Evolutionary conservation across 2,797 vertebrate species (phyloP).

Genomic region (Halcyon smyrnensis): DNA sequence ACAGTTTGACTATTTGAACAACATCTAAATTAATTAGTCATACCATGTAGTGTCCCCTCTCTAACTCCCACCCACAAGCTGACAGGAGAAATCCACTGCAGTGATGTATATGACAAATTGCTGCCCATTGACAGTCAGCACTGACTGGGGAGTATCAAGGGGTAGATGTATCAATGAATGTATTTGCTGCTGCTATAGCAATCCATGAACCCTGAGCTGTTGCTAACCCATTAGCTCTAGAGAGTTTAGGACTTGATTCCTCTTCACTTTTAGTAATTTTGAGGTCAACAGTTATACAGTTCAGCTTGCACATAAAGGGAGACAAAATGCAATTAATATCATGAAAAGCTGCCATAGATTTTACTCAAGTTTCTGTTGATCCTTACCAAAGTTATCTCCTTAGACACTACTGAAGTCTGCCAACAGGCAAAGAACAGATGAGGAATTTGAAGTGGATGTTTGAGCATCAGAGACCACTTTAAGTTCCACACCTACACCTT

Average conservation of each 20-base stretch:
- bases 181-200: background rate
- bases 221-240: background rate
- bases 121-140: rapidly evolving
- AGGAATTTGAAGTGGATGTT: background rate
- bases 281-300: background rate
- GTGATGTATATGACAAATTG: background rate
- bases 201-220: background rate
- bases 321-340: background rate
- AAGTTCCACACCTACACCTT: background rate
- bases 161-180: background rate
- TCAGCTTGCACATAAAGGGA: background rate
- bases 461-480: background rate
- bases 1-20: background rate
- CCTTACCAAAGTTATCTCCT: background rate
- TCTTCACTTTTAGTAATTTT: background rate
- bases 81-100: background rate
- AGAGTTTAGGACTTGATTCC: background rate
- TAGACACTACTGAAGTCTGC: background rate
- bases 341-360: background rate
- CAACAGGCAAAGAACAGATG: background rate
- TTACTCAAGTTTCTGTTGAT: background rate
- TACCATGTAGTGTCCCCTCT: background rate
- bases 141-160: background rate
- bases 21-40: background rate
- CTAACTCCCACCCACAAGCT: background rate